A percentile compares a stretch with the other conserved stretches of the same genome.
Conservation (phyloP, 2,888 invertebrate species). For the Epiblema foenella region DNA sequence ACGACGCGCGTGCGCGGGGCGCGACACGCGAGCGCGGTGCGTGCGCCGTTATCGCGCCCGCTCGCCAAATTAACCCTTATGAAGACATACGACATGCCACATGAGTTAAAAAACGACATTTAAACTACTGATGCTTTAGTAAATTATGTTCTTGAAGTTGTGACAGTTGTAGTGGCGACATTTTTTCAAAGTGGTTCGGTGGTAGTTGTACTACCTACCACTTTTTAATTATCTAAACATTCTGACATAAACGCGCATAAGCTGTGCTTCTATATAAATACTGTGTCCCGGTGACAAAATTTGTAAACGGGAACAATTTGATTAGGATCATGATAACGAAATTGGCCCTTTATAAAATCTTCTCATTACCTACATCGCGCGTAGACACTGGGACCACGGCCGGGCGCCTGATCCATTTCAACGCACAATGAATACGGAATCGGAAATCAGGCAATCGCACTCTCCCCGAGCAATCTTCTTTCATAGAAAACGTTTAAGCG, state of each 20-base stretch:
- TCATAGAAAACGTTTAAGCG: conserved; percentile 62
- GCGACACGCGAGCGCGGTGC: conserved; percentile 63
- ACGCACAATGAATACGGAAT: conserved; percentile 81
- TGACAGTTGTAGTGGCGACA: conserved; percentile 8
- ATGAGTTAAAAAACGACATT: conserved; percentile 59
- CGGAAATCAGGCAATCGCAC: conserved; percentile 79
- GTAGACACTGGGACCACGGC: conserved; percentile 60
- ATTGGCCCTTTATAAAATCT: conserved; percentile 50
- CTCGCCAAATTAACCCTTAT: conserved; percentile 76
- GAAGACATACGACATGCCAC: conserved; percentile 69
- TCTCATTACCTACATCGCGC: conserved; percentile 51
- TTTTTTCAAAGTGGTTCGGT: background rate
- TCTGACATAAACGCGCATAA: background rate
- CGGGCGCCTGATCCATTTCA: conserved; percentile 71
- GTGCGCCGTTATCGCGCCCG: conserved; percentile 70
- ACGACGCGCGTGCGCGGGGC: conserved; percentile 67
- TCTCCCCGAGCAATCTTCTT: conserved; percentile 77
- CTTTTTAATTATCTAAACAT: conserved; percentile 5
- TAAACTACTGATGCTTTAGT: conserved; percentile 19
- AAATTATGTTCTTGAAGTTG: background rate
- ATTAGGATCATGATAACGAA: conserved; percentile 19
- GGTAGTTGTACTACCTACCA: background rate
- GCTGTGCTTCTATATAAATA: background rate
- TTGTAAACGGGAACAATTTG: conserved; percentile 13
- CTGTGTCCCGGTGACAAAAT: background rate